Conservation (phyloP, 2,888 invertebrate species). For the Piscicola geometra region DNA sequence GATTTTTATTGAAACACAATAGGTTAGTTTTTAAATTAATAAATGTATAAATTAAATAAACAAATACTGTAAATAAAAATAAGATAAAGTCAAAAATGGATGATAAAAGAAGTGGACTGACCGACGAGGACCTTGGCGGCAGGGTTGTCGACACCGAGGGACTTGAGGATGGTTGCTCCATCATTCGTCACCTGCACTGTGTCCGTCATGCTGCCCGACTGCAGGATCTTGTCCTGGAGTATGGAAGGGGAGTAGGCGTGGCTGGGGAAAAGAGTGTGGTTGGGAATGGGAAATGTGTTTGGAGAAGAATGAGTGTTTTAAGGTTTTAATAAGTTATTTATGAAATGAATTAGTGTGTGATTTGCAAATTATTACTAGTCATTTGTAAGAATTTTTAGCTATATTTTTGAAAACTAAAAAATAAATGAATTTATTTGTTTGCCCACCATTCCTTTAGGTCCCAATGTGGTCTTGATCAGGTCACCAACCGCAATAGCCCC, state of each 20-base stretch:
- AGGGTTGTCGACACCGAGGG: slow-evolving; percentile 94
- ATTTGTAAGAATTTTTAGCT: background rate
- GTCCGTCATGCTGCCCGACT: slow-evolving; percentile 52
- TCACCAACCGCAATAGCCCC: slow-evolving; percentile 99
- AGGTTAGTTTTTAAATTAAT: no score
- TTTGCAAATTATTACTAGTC: background rate
- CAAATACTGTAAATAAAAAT: background rate
- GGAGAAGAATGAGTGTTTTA: no score
- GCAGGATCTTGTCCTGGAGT: slow-evolving; percentile 60
- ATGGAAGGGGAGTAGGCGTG: background rate
- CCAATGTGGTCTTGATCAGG: slow-evolving; percentile 92
- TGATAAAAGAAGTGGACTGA: slow-evolving; percentile 46
- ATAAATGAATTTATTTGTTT: no score
- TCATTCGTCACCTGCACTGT: slow-evolving; percentile 93
- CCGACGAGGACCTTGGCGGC: slow-evolving; percentile 94
- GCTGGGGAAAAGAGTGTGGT: background rate
- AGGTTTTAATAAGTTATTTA: no score
- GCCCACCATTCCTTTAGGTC: slow-evolving; percentile 90
- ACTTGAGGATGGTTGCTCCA: slow-evolving; percentile 94
- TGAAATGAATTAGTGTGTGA: no score
- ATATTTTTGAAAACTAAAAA: background rate
- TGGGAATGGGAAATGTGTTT: background rate
- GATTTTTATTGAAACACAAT: no score
- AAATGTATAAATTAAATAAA: slow-evolving; percentile 11
- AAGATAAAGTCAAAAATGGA: background rate